Evolutionary conservation across 2,888 invertebrate genomes (phyloP).

Genomic region (Caenorhabditis angaria): DNA sequence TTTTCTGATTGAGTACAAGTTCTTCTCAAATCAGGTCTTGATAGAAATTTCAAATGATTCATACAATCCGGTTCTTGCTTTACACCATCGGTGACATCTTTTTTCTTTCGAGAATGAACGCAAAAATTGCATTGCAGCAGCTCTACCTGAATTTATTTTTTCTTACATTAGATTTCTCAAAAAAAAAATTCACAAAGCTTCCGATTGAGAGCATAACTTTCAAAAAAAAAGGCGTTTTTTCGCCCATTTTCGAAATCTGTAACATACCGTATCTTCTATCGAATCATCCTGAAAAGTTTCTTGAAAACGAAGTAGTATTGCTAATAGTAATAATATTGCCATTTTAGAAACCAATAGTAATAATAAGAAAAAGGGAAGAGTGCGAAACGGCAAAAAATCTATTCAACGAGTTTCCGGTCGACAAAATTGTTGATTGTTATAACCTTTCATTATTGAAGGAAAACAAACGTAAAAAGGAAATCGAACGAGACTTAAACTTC

Average conservation of each 20-base stretch:
- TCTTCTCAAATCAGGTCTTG: constrained; percentile 52
- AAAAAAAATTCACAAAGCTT: no score
- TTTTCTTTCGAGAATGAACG: constrained; percentile 55
- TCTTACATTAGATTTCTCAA: no score
- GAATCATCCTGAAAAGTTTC: neutral
- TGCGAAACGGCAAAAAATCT: neutral
- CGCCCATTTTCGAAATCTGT: no score
- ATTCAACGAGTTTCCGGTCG: constrained; percentile 2
- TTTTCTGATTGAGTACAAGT: constrained; percentile 52
- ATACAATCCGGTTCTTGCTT: constrained; percentile 62
- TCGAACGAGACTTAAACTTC: neutral
- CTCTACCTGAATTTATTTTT: neutral
- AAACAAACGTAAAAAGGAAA: neutral
- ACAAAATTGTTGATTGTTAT: constrained; percentile 2
- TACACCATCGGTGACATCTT: constrained; percentile 53
- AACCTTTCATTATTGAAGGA: neutral
- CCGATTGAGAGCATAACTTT: no score
- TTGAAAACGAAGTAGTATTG: neutral
- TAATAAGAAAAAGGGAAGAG: neutral
- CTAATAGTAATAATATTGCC: neutral
- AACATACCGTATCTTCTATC: neutral
- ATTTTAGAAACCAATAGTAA: neutral
- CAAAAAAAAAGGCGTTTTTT: no score
- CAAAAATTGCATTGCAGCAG: constrained; percentile 57
- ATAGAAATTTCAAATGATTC: constrained; percentile 58